A percentile compares a stretch with the other conserved stretches of the same genome.
Evolutionary conservation across 1,140 invertebrate genomes (phyloP).

Genomic region (Dinothrombium tinctorium): DNA sequence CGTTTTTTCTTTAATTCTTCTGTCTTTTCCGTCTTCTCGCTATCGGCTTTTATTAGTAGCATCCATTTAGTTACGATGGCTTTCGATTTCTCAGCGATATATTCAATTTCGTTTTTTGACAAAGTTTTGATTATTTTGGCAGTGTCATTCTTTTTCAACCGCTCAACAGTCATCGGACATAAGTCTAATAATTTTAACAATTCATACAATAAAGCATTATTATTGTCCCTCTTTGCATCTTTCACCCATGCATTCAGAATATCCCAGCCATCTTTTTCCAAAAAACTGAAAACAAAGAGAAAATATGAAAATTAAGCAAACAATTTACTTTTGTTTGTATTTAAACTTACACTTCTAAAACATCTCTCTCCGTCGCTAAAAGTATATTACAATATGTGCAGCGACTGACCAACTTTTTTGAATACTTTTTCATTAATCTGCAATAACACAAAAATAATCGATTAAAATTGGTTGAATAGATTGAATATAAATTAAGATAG

Average conservation of each 20-base stretch:
- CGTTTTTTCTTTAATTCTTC: slow-evolving; percentile 4
- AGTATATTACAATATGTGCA: slow-evolving; percentile 85
- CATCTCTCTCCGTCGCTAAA: slow-evolving; percentile 54
- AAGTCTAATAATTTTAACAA: slow-evolving; percentile 52
- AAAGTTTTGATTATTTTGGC: slow-evolving; percentile 56
- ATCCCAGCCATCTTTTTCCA: slow-evolving; percentile 68
- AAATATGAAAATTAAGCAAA: not conserved
- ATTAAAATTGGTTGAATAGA: too few species aligned
- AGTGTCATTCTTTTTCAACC: slow-evolving; percentile 66
- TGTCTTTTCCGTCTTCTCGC: not conserved
- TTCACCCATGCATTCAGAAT: slow-evolving; percentile 64
- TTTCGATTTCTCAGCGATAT: slow-evolving; percentile 10
- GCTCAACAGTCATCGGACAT: slow-evolving; percentile 63
- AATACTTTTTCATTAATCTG: slow-evolving; percentile 84
- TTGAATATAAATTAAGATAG: too few species aligned
- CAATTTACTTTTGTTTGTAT: not conserved
- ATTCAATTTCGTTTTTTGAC: slow-evolving; percentile 6
- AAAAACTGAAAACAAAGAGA: slow-evolving; percentile 33
- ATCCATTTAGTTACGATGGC: slow-evolving; percentile 10
- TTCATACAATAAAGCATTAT: slow-evolving; percentile 60
- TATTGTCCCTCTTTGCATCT: slow-evolving; percentile 43
- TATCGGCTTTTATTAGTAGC: slow-evolving; percentile 2
- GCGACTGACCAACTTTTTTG: slow-evolving; percentile 79
- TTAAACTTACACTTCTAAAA: slow-evolving; percentile 41
- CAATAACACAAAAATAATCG: slow-evolving; percentile 23